Evolutionary conservation across 2,888 invertebrate species (phyloP), one percentile per base, ranked within the genome.

Genomic region (Lycia hirtaria): DNA sequence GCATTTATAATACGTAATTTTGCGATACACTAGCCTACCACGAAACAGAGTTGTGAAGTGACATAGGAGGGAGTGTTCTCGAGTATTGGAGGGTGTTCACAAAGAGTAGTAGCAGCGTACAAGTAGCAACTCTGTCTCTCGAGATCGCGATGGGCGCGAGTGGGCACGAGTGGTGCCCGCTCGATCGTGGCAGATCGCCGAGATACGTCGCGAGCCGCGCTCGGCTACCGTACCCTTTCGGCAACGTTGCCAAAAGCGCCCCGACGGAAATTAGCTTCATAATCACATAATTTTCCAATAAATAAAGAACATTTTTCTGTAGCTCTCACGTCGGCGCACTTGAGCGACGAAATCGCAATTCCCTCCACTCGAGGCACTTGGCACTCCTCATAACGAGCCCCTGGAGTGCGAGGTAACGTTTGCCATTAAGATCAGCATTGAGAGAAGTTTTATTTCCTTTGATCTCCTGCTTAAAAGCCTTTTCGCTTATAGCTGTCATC

Each of bases 171-270:
- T 75, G 73, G 71, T 71, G 72, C 65, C 56, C 72, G 78, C 76
- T 80, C 80, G 81, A 79, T 75, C 72, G 75, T 70, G 78, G 75
- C 80, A 81, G 85, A 86, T 87, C 82, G 83, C 67, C 77, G 85
- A 80, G 86, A 86, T 86, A 86, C 68, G 78, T 70, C 76, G 80
- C 81, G 83, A 78, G 73, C 76, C 69, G 64, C 73, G 59, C 63
- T 73, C 69, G 65, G 62, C 71, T 62, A 56, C 38, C 52, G 59
- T 58, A 65, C 58, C 59, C 59, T 59, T 47, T 57, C 60, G 55
- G 54, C 48, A 58, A 43, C 60, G 55, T 48, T 37, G 57, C 57
- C 57, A 60, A 56, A 51, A 61, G 47, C 26, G 53, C 54, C 49
- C 59, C 56, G 60, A 59, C 52, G 53, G 37, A 56, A 59, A 56